These are phyloP conservation scores for Zaprionus tsacasi DNA, from an alignment of 1,140 invertebrate genomes.

Conservation along the genomic window DNA sequence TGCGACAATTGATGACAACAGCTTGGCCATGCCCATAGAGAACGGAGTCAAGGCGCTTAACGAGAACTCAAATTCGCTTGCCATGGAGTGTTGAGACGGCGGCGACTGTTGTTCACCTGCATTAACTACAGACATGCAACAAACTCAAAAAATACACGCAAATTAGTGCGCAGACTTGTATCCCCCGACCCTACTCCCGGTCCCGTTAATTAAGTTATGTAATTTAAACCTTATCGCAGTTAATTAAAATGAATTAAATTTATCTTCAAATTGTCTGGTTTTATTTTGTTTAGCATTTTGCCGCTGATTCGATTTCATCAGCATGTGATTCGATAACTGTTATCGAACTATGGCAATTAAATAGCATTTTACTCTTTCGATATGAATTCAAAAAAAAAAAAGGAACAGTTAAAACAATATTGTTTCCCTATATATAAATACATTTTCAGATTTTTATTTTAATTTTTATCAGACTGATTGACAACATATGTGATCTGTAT, in stretches of 20 bases:
- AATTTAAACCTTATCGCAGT: slow-evolving; percentile 58
- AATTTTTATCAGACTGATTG: too few relatives aligned
- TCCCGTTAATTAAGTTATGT: slow-evolving; percentile 66
- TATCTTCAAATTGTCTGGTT: slow-evolving; percentile 19
- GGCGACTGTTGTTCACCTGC: slow-evolving; percentile 19
- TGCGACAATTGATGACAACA: slow-evolving; percentile 72
- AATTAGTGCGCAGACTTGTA: slow-evolving; percentile 39
- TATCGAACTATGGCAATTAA: slow-evolving; percentile 2
- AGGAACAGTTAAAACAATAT: background rate
- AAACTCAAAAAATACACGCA: slow-evolving; percentile 26
- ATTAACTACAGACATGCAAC: slow-evolving; percentile 10
- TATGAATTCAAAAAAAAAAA: background rate
- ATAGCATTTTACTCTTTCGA: background rate
- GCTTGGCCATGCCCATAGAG: slow-evolving; percentile 75
- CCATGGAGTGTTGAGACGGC: slow-evolving; percentile 78
- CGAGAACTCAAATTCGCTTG: slow-evolving; percentile 83
- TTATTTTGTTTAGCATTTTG: slow-evolving; percentile 2
- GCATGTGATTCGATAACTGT: background rate
- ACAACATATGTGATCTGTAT: too few relatives aligned
- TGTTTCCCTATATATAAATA: too few relatives aligned
- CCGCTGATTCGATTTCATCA: slow-evolving; percentile 4
- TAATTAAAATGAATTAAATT: slow-evolving; percentile 68
- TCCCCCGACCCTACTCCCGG: slow-evolving; percentile 18
- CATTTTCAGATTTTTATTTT: too few relatives aligned
- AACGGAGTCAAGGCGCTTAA: slow-evolving; percentile 78